These are phyloP conservation scores for Sesamia nonagrioides DNA, from an alignment of 1,140 invertebrate species.

Conservation along the genomic window DNA sequence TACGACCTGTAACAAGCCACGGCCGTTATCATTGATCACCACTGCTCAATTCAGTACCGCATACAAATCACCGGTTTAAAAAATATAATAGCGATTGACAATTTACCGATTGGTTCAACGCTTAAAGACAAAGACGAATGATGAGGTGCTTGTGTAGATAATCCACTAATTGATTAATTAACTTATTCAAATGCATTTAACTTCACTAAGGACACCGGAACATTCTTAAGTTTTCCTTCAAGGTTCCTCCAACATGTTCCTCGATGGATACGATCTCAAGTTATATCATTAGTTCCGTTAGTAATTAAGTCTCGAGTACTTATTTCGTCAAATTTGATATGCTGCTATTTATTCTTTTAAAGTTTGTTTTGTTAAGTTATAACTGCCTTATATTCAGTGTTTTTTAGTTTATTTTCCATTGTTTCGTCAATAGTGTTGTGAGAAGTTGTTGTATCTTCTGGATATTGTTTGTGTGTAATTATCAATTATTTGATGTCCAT, in stretches of 20 bases:
- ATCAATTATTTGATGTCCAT: neutral
- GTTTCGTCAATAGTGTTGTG: neutral
- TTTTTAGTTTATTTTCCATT: neutral
- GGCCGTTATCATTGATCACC: too few species aligned
- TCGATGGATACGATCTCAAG: slow-evolving; percentile 20
- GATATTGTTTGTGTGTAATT: neutral
- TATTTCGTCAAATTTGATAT: too few species aligned
- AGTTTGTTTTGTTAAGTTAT: neutral
- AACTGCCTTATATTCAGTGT: neutral
- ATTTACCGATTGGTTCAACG: too few species aligned
- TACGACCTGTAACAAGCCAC: too few species aligned
- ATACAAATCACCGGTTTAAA: too few species aligned
- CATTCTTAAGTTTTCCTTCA: slow-evolving; percentile 14
- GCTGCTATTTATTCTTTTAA: neutral
- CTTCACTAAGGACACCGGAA: slow-evolving; percentile 18
- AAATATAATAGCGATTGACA: too few species aligned
- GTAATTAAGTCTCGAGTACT: neutral
- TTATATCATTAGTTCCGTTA: slow-evolving; percentile 32
- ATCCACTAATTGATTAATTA: slow-evolving; percentile 2
- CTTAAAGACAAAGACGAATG: neutral
- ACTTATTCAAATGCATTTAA: neutral
- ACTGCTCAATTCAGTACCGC: too few species aligned
- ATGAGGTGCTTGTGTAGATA: neutral
- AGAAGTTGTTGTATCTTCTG: neutral
- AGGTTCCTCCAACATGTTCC: slow-evolving; percentile 22